phyloP scores from a whole-genome alignment of 2,888 invertebrate genomes.

The Crepidodera aurea region DNA sequence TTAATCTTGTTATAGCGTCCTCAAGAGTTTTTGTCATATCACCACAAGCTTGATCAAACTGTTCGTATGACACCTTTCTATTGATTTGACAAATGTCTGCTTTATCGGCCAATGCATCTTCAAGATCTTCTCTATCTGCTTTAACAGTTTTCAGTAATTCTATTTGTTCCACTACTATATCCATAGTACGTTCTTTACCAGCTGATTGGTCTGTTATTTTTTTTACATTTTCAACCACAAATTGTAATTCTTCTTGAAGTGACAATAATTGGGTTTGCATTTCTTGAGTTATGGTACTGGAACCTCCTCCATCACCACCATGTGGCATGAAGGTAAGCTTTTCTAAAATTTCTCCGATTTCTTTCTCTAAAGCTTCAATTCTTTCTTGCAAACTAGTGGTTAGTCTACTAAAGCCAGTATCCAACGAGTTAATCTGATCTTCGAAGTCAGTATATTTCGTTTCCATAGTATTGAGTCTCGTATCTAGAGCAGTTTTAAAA shows the following conservation, averaged over 20 bases:
- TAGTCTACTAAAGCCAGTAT: constrained; percentile 58
- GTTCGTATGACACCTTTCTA: constrained; percentile 76
- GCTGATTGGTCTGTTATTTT: constrained; percentile 67
- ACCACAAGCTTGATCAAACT: constrained; percentile 74
- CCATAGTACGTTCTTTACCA: constrained; percentile 64
- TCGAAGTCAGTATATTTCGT: constrained; percentile 49
- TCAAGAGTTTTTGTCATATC: constrained; percentile 72
- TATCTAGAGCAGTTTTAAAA: constrained; percentile 21
- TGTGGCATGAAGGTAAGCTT: constrained; percentile 42
- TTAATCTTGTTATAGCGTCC: constrained; percentile 69
- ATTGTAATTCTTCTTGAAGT: constrained; percentile 61
- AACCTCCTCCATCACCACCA: constrained; percentile 46
- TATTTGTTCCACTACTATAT: constrained; percentile 71
- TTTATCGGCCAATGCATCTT: constrained; percentile 77
- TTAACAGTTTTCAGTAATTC: constrained; percentile 72
- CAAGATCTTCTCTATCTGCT: constrained; percentile 75
- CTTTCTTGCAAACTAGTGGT: constrained; percentile 64
- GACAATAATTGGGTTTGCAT: constrained; percentile 57
- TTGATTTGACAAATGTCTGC: constrained; percentile 75
- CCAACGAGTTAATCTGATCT: constrained; percentile 54
- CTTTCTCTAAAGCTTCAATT: constrained; percentile 61
- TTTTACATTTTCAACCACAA: constrained; percentile 55
- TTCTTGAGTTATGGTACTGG: constrained; percentile 50
- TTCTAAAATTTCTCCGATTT: constrained; percentile 55
- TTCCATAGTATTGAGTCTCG: constrained; percentile 41